Evolutionary conservation across 2,797 vertebrate genomes (phyloP).

Genomic region (Anabacerthia variegaticeps): DNA sequence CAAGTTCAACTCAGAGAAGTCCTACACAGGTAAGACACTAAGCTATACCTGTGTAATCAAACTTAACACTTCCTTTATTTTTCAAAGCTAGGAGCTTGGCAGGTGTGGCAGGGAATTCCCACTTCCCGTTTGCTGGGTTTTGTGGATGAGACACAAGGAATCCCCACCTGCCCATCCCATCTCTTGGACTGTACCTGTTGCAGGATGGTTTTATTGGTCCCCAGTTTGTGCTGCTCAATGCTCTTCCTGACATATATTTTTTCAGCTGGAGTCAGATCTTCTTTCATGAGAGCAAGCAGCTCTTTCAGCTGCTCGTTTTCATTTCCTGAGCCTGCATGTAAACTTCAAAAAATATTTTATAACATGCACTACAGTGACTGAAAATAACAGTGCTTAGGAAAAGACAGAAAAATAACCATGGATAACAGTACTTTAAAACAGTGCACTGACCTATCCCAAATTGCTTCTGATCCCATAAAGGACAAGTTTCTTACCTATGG

Average conservation of each 20-base stretch:
- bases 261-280: conserved; percentile 76
- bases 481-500: conserved; percentile 72
- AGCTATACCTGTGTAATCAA: not conserved
- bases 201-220: conserved; percentile 77
- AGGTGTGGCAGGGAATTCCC: not conserved
- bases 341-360: conserved; percentile 57
- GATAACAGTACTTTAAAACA: not conserved
- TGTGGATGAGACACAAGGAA: not conserved
- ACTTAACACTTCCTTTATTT: not conserved
- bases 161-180: not conserved
- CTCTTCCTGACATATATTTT: conserved; percentile 74
- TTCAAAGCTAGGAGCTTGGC: not conserved
- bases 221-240: conserved; percentile 81
- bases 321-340: conserved; percentile 78
- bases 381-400: not conserved
- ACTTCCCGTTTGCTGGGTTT: not conserved
- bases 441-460: not conserved
- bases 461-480: not conserved
- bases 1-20: not conserved
- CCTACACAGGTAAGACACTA: not conserved
- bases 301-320: conserved; percentile 80
- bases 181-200: conserved; percentile 70
- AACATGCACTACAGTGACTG: not conserved
- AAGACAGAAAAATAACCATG: not conserved
- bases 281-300: conserved; percentile 75